Evolutionary conservation across 2,888 invertebrate species (phyloP), one percentile per base, ranked within the genome.

Genomic region (Netelia fuscicornis): DNA sequence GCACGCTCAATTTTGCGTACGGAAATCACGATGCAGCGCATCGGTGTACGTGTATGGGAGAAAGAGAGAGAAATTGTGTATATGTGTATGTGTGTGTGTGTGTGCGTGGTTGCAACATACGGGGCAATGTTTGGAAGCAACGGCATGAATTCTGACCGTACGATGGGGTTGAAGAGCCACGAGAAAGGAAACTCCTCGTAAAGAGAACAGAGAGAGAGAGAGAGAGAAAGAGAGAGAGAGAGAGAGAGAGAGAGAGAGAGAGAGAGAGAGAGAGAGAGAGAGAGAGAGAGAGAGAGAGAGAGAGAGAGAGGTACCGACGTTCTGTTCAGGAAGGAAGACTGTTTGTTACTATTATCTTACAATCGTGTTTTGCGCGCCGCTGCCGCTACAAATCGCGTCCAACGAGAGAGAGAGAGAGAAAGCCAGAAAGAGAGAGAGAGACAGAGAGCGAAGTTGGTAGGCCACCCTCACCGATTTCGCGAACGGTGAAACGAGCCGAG

Each of bases 281-380:
- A 60, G 60, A 60, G 44, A 23, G 60, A 44, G 60, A 37, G 64
- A 60, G 60, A 60, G 44, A 23, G 60, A 44, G 60, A 25, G 79
- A 37, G 71, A 10, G 42, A n/a, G 68, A 54, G 23, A 70, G 68
- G 23, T 85, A 78, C 71, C 88, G 84, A 88, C 91, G 91, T 92
- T 93, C 92, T 93, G 93, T 93, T 91, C 93, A 92, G 93, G 93
- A 94, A 93, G 93, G 93, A 94, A 93, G 92, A 93, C 93, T 90
- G 92, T 94, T 93, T 93, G 93, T 93, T 93, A 93, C 92, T 90
- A 92, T 93, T 93, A 93, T 94, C 93, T 93, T 82, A 52, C 89
- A 88, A 91, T 92, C 90, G 86, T 88, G 87, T 86, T 83, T 83
- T 79, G 84, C 79, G 62, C 75, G 81, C 30, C 81, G 75, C 82